phyloP scores from a whole-genome alignment of 2,888 invertebrate species.

The Drosophila melanosoma region DNA sequence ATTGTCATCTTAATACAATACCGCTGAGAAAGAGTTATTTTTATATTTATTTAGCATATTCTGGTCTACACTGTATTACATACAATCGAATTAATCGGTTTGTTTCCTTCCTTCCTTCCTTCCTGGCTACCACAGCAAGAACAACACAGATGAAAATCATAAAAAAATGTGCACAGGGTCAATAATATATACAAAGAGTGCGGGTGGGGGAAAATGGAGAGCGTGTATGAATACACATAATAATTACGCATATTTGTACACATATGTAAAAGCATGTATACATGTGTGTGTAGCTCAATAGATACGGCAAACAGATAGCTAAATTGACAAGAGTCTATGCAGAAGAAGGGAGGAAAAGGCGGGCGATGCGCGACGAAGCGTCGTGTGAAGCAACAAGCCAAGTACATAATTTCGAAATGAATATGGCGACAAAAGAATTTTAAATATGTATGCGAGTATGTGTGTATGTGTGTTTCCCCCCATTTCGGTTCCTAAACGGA shows the following conservation, averaged over 20 bases:
- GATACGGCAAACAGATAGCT: conserved; percentile 59
- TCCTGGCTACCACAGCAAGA: conserved; percentile 15
- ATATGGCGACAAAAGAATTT: conserved; percentile 77
- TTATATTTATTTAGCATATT: not conserved
- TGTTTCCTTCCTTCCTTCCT: conserved; percentile 11
- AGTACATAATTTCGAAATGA: conserved; percentile 76
- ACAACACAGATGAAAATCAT: conserved; percentile 37
- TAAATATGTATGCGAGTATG: conserved; percentile 58
- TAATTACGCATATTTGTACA: conserved; percentile 3
- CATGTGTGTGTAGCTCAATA: conserved; percentile 24
- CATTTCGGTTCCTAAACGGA: conserved; percentile 77
- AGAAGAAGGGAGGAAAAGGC: not conserved
- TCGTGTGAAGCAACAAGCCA: conserved; percentile 77
- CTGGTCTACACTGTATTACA: conserved; percentile 1
- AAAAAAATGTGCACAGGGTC: conserved; percentile 56
- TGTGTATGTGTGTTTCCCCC: conserved; percentile 53
- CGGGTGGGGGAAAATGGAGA: conserved; percentile 3
- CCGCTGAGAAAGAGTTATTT: not conserved
- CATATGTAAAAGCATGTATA: conserved; percentile 2
- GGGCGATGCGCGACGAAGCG: conserved; percentile 59
- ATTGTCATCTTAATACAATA: not conserved
- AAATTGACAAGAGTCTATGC: conserved; percentile 58
- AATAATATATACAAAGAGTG: conserved; percentile 23
- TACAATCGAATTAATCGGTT: conserved; percentile 13
- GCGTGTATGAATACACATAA: conserved; percentile 15